Percentiles rank a stretch among this genome's conserved stretches.
Evolutionary conservation across 1,140 invertebrate genomes (phyloP).

Genomic region (Dinoponera quadriceps): DNA sequence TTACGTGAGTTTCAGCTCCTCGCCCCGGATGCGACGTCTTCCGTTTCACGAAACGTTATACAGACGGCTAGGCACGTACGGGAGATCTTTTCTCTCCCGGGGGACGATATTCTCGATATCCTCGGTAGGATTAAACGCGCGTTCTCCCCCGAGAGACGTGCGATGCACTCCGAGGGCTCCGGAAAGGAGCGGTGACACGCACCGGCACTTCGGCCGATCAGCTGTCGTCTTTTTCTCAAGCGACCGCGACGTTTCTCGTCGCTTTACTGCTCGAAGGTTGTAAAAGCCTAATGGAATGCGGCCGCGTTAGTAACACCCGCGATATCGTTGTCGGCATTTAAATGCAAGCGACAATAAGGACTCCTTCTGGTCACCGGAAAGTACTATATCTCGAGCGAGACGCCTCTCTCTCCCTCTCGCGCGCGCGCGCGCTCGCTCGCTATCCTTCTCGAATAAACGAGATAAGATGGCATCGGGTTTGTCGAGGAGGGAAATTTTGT

Average conservation of each 20-base stretch:
- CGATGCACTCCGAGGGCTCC: constrained; percentile 13
- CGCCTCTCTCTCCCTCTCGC: too few species aligned
- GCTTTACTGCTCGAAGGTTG: constrained; percentile 46
- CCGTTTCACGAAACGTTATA: constrained; percentile 3
- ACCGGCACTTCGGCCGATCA: constrained; percentile 32
- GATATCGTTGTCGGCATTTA: constrained; percentile 42
- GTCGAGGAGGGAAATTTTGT: too few species aligned
- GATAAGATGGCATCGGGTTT: too few species aligned
- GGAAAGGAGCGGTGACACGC: constrained; percentile 15
- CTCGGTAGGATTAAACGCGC: constrained; percentile 36
- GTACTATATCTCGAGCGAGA: too few species aligned
- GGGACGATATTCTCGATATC: constrained; percentile 28
- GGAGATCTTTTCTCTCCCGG: background rate
- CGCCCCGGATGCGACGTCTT: constrained; percentile 6
- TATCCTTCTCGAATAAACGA: too few species aligned
- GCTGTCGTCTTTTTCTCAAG: constrained; percentile 49
- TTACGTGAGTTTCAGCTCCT: background rate
- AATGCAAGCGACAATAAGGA: constrained; percentile 47
- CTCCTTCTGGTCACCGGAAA: constrained; percentile 7
- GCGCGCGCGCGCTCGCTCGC: too few species aligned
- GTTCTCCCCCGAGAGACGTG: constrained; percentile 7
- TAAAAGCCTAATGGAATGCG: constrained; percentile 58
- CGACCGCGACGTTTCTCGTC: background rate
- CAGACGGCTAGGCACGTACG: background rate
- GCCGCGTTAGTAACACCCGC: constrained; percentile 10